Percentiles rank a stretch among this genome's conserved stretches.
These are phyloP conservation scores for Trematomus loennbergii DNA, from an alignment of 2,113 vertebrate species.

Conservation along the genomic window DNA sequence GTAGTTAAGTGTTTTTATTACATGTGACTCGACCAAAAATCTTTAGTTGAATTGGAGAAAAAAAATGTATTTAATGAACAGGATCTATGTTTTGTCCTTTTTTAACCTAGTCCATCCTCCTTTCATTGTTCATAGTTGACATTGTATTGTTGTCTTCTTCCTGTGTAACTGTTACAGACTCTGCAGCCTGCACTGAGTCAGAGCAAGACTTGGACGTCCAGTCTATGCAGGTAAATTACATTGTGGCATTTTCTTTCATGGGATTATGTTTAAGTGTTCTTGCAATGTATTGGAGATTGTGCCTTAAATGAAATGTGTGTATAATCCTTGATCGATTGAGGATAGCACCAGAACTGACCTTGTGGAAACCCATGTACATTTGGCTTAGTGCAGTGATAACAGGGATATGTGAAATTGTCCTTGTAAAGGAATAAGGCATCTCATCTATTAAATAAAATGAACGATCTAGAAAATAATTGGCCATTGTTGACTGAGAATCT, in stretches of 20 bases:
- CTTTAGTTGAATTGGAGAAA: too few species aligned
- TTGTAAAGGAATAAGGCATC: not conserved
- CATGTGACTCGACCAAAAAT: too few species aligned
- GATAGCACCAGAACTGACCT: not conserved
- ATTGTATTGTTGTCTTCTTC: not conserved
- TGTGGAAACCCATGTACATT: not conserved
- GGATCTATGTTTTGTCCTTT: not conserved
- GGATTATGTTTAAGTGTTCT: not conserved
- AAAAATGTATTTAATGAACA: not conserved
- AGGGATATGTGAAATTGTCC: not conserved
- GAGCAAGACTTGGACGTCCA: slow-evolving; percentile 37
- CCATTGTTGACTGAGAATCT: not conserved
- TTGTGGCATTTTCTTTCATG: not conserved
- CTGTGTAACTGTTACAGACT: slow-evolving; percentile 41
- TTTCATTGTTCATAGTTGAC: not conserved
- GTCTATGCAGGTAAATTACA: slow-evolving; percentile 64
- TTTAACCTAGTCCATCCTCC: not conserved
- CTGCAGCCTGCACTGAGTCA: slow-evolving; percentile 24
- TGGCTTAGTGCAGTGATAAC: not conserved
- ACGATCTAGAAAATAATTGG: not conserved
- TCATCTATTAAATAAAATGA: not conserved
- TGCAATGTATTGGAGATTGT: not conserved
- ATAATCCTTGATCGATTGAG: not conserved
- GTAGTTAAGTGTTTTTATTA: too few species aligned
- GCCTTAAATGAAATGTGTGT: not conserved